Evolutionary conservation across 2,888 invertebrate species (phyloP), one percentile per base, ranked within the genome.

Genomic region (Clanis bilineata): DNA sequence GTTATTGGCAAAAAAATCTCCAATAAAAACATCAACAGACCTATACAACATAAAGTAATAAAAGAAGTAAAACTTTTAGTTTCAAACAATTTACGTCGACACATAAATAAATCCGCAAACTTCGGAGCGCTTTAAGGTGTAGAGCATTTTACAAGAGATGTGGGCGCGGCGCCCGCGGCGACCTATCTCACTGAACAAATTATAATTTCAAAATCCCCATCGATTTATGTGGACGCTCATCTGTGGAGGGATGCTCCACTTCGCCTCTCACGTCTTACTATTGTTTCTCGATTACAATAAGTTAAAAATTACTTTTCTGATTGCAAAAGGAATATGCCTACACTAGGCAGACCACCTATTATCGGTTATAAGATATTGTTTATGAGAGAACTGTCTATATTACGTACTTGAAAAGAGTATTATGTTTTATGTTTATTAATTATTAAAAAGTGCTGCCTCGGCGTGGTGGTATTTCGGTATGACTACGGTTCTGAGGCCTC

Each of bases 181-280:
- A 79, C 82, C 83, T 86, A 86, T 87, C 90, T 85, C 78, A 81
- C 75, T 76, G 85, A 86, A 86, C 89, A 87, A 90, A 91, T 90
- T 91, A 90, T 90, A 90, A 90, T 91, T 90, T 91, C 85, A 85
- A 89, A 91, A 89, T 87, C 85, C 82, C 84, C 84, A 82, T 90
- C 90, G 88, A 91, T 90, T 90, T 91, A 91, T 91, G 88, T 81
- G 85, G 80, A 82, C 84, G 80, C 87, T 86, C 88, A 85, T 86
- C 85, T 85, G 83, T 81, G 88, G 86, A 84, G 77, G 81, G 81
- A 74, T 85, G 87, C 80, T 82, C 85, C 80, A 87, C 86, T 88
- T 89, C 80, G 80, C 78, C 73, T 76, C 73, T 72, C 64, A 66
- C 69, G 74, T 74, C 72, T 71, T 80, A 79, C 81, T 74, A 79